Conservation (phyloP, 1,140 invertebrate species). For the Caerostris darwini region DNA sequence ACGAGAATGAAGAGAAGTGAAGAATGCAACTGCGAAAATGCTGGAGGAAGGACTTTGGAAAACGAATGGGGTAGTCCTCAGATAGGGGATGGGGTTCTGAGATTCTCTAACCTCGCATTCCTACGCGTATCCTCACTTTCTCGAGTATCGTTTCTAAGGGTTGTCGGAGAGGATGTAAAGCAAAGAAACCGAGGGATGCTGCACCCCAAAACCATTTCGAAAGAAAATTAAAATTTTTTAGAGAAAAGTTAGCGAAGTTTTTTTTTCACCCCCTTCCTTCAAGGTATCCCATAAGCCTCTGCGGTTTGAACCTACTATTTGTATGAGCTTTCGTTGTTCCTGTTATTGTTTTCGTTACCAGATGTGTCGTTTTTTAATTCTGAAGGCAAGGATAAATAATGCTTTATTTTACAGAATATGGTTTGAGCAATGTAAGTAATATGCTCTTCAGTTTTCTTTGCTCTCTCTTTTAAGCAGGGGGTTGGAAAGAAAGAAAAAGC, state of each 20-base stretch:
- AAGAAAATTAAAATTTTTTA: constrained; percentile 45
- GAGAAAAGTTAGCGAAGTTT: not conserved
- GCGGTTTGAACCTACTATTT: not conserved
- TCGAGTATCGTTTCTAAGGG: not conserved
- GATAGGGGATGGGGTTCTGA: not conserved
- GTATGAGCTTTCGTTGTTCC: no score
- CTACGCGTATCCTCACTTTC: constrained; percentile 1
- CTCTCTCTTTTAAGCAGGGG: not conserved
- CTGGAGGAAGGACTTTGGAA: not conserved
- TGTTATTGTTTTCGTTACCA: constrained; percentile 43
- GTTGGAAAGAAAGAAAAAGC: not conserved
- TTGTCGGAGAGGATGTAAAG: not conserved
- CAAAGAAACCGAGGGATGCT: no score
- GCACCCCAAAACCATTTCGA: constrained; percentile 18
- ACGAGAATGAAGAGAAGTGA: not conserved
- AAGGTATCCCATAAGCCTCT: not conserved
- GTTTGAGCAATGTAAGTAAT: not conserved
- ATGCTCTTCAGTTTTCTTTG: not conserved
- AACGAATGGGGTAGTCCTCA: not conserved
- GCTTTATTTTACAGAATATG: no score
- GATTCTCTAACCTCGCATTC: not conserved
- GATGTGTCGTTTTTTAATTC: not conserved
- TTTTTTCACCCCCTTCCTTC: not conserved
- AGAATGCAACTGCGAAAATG: constrained; percentile 21
- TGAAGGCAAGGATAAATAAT: no score